These are phyloP conservation scores for Smithornis capensis DNA, from an alignment of 2,113 vertebrate genomes.

Conservation along the genomic window DNA sequence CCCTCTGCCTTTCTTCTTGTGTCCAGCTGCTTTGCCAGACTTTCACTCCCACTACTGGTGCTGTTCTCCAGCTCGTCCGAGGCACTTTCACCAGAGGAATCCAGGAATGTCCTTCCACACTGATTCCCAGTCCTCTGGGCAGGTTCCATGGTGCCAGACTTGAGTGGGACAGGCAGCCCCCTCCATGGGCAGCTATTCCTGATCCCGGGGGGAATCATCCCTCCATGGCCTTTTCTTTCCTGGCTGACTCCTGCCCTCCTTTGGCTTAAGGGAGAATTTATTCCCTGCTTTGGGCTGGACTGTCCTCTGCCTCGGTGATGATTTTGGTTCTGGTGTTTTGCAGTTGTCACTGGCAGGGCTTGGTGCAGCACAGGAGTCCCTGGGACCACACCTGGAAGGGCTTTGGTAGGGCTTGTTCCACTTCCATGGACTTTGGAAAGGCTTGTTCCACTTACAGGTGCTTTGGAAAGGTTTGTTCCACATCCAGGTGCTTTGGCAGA, in stretches of 20 bases:
- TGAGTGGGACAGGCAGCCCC: background rate
- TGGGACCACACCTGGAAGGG: fast-evolving
- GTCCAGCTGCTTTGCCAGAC: background rate
- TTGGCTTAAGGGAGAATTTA: background rate
- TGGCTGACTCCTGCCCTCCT: background rate
- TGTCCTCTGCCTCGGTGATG: fast-evolving
- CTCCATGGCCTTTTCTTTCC: fast-evolving
- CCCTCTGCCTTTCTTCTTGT: background rate
- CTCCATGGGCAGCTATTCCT: background rate
- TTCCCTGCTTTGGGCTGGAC: fast-evolving
- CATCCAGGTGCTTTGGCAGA: background rate
- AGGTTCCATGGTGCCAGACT: fast-evolving
- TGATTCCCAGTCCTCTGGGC: background rate
- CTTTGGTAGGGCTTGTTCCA: background rate
- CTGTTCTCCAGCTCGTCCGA: background rate
- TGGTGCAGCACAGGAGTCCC: background rate
- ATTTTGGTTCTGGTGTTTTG: fast-evolving
- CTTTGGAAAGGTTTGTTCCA: background rate
- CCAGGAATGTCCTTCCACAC: fast-evolving
- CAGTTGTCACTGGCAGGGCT: fast-evolving
- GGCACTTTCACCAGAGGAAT: background rate
- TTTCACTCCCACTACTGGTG: background rate
- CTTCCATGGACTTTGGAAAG: background rate
- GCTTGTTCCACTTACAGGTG: background rate
- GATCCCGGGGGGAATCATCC: fast-evolving